Conservation (phyloP, 1,140 invertebrate species). For the Listronotus bonariensis region DNA sequence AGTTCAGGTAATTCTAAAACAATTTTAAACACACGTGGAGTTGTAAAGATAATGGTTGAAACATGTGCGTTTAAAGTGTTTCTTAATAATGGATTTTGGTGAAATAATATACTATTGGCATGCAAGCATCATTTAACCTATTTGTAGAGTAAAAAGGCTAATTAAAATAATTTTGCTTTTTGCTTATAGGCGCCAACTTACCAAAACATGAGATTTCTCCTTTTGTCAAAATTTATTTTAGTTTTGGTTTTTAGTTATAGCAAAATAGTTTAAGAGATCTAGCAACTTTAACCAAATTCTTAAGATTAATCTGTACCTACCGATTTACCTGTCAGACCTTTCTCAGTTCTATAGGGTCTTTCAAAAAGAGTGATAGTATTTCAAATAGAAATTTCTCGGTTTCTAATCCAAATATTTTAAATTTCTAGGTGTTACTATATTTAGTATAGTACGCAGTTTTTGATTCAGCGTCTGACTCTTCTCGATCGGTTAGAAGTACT, state of each 20-base stretch:
- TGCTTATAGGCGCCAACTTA: constrained; percentile 34
- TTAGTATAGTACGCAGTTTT: no score
- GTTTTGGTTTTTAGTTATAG: no score
- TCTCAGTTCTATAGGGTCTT: no score
- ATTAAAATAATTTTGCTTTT: constrained; percentile 3
- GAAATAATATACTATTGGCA: constrained; percentile 26
- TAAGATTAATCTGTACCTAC: no score
- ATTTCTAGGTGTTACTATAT: no score
- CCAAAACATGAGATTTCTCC: constrained; percentile 24
- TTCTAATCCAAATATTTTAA: no score
- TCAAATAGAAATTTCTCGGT: no score
- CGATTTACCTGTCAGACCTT: no score
- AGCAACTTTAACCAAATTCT: neutral
- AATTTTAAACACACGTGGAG: constrained; percentile 24
- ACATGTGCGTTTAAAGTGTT: constrained; percentile 27
- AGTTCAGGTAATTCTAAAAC: constrained; percentile 7
- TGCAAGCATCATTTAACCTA: constrained; percentile 13
- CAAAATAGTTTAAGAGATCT: no score
- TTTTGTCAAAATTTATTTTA: neutral
- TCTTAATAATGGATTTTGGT: constrained; percentile 18
- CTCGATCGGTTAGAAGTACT: no score
- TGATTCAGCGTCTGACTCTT: no score
- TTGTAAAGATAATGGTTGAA: neutral
- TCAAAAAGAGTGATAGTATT: no score
- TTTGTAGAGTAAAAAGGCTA: constrained; percentile 8